Evolutionary conservation across 2,888 invertebrate species (phyloP).

Genomic region (Alitta virens): DNA sequence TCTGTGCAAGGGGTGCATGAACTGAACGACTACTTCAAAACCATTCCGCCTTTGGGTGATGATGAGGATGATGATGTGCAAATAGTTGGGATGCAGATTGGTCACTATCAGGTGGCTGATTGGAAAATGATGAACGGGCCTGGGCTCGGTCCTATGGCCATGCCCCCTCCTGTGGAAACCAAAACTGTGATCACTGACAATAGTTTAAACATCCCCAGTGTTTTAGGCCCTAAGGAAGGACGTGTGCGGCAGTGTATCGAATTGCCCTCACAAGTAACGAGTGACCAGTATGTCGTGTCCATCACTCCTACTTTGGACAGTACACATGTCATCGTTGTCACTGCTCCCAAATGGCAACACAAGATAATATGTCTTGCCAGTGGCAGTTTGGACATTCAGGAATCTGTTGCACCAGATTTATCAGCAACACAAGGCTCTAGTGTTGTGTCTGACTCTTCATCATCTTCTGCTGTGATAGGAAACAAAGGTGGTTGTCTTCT

Average conservation of each 20-base stretch:
- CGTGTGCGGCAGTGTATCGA: constrained; percentile 46
- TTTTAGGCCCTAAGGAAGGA: constrained; percentile 12
- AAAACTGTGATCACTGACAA: constrained; percentile 1
- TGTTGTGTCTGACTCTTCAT: not conserved
- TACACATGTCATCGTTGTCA: constrained; percentile 64
- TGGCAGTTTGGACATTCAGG: not conserved
- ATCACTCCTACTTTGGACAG: constrained; percentile 71
- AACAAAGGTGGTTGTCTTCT: constrained; percentile 18
- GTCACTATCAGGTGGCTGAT: no score
- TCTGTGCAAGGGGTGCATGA: not conserved
- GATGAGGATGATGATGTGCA: no score
- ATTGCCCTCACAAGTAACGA: constrained; percentile 33
- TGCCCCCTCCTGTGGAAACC: constrained; percentile 2
- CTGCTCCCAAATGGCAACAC: constrained; percentile 34
- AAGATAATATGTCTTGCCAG: constrained; percentile 6
- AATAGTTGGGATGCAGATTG: no score
- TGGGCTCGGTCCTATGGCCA: not conserved
- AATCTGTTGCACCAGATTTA: not conserved
- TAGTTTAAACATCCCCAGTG: not conserved
- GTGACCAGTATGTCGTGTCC: constrained; percentile 57
- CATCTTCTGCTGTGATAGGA: not conserved
- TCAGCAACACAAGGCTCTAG: not conserved
- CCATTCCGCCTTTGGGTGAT: no score
- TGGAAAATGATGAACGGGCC: no score
- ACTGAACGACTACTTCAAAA: no score